A percentile compares a stretch with the other conserved stretches of the same genome.
phyloP scores from a whole-genome alignment of 2,113 vertebrate species.

The Salvelinus fontinalis region DNA sequence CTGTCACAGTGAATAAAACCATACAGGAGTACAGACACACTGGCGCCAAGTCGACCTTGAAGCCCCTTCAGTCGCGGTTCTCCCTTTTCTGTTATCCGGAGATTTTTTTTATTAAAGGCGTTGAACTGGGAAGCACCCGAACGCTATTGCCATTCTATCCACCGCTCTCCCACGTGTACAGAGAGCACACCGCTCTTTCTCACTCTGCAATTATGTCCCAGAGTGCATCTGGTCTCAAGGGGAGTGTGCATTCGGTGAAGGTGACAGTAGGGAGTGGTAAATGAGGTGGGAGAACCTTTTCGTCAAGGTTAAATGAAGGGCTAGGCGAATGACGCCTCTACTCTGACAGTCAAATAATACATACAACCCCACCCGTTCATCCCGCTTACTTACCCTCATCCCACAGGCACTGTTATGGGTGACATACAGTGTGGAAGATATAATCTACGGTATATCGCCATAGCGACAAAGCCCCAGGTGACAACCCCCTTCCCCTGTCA shows the following conservation, averaged over 20 bases:
- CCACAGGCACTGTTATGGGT: conserved; percentile 41
- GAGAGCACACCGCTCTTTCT: conserved; percentile 27
- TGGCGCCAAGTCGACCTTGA: conserved; percentile 3
- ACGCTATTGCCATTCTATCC: conserved; percentile 25
- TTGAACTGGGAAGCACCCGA: conserved; percentile 35
- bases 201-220: conserved; percentile 41
- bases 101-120: conserved; percentile 33
- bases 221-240: conserved; percentile 30
- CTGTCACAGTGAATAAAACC: conserved; percentile 3
- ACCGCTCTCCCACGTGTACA: conserved; percentile 34
- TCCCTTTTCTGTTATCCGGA: conserved; percentile 25
- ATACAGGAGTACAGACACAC: background rate
- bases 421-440: background rate
- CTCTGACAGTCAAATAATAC: conserved; percentile 49
- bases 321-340: conserved; percentile 38
- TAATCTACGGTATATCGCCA: conserved; percentile 50
- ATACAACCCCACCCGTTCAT: conserved; percentile 29
- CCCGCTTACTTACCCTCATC: conserved; percentile 42
- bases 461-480: conserved; percentile 48
- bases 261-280: background rate
- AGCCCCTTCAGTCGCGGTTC: conserved; percentile 19
- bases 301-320: conserved; percentile 47
- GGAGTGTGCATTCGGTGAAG: conserved; percentile 26
- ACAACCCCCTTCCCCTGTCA: conserved; percentile 20
- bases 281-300: conserved; percentile 5